Evolutionary conservation across 53 echinoderm and acorn worm species (phyloP).

Genomic region (Echinometra lucunter): DNA sequence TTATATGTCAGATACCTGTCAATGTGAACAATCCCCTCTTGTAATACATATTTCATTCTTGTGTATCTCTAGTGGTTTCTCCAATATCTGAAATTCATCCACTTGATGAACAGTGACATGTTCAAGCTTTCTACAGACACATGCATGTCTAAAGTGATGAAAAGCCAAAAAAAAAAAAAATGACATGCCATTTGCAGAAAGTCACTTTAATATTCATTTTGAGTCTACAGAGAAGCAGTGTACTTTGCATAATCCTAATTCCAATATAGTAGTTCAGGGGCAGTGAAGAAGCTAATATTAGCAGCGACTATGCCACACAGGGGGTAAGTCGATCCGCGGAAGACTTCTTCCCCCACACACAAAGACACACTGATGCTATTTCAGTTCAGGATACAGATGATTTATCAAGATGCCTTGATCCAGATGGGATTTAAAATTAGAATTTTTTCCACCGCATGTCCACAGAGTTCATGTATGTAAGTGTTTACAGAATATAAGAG

Average conservation of each 20-base stretch:
- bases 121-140: too few relatives aligned
- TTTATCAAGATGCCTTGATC: slow-evolving; percentile 27
- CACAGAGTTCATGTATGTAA: too few relatives aligned
- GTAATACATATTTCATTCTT: background rate
- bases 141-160: too few relatives aligned
- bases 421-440: slow-evolving; percentile 21
- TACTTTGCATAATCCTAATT: background rate
- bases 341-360: background rate
- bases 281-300: background rate
- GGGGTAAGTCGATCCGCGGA: background rate
- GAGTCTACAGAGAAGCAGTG: background rate
- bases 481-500: too few relatives aligned
- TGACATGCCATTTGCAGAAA: background rate
- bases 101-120: too few relatives aligned
- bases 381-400: slow-evolving; percentile 41
- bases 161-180: background rate
- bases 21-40: background rate
- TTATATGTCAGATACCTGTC: background rate
- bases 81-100: too few relatives aligned
- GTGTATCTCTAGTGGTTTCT: too few relatives aligned
- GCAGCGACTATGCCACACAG: background rate
- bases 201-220: background rate
- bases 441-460: background rate
- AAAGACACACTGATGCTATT: slow-evolving; percentile 1
- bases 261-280: background rate